Evolutionary conservation across 2,888 invertebrate genomes (phyloP), one percentile per base, ranked within the genome.

Genomic region (Macrophya annulata): DNA sequence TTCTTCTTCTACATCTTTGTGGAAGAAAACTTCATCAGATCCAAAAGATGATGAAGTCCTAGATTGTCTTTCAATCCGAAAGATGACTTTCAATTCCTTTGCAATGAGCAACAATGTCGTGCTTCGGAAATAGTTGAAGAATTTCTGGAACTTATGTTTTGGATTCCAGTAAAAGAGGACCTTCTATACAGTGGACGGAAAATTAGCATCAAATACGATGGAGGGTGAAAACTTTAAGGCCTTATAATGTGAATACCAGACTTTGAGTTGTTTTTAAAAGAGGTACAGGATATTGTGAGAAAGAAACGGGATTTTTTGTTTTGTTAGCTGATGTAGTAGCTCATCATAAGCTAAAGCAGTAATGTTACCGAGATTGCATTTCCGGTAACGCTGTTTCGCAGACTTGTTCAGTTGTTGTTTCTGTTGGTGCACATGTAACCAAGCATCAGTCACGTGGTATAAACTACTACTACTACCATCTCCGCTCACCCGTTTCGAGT

Each of bases 401-500:
- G 72, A 45, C n/a, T 55, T 74, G 77, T 77, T 77, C 55, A 8
- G 84, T 82, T 68, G 82, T 59, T 82, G 82, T 68, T 62, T 43
- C 45, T 31, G 65, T 83, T 71, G 74, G 40, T 17, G 48, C 84
- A 51, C 86, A 85, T 87, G 88, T 88, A 77, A 77, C 37, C 40
- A 55, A n/a, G 37, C 77, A 55, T 77, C 37, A 15, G 77, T 77
- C 51, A 77, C 55, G 55, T 77, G 77, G 77, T 55, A 55, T 31
- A 77, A 77, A 55, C 77, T 86, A 85, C 86, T 31, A 55, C 31
- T 31, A 77, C 31, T 51, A 55, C 31, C 15, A 77, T 15, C 77
- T 51, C 37, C 21, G 59, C 87, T 90, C 90, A 89, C 90, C 91
- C 90, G 91, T 91, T 90, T 89, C 90, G 90, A 91, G 91, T 93